Base-by-base conservation (phyloP, 2,113 vertebrate species). In the human region DNA sequence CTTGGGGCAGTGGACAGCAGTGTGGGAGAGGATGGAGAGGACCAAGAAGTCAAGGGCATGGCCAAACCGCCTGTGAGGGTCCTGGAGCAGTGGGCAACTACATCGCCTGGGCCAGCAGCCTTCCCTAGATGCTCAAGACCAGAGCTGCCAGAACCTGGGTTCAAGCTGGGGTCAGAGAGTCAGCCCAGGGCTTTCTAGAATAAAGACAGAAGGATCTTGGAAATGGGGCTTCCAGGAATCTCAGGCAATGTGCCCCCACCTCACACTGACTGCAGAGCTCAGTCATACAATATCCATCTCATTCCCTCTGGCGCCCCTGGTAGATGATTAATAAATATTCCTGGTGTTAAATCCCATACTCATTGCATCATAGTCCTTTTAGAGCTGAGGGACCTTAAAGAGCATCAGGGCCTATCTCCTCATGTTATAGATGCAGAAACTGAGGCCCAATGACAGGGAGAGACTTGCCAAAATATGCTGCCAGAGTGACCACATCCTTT, bases 391-490 rank as follows among this genome's bases (percentile, higher is more conserved):
- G 38, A 52, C 20, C 45, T 52, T 50, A 55, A 30, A 76, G 72
- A 32, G 7, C 64, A 50, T 17, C 81, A 23, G 8, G n/a, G 68
- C 4, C 80, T 52, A 35, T 38, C 5, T 64, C 68, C 40, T 81
- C 7, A 0, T 11, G 22, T 52, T 22, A 40, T 3, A 50, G 32
- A 89, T 7, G 73, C 38, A 83, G 78, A 93, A 68, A 50, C 48
- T 16, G 40, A 78, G 68, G 30, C 59, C 55, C 23, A 6, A 0
- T 0, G 0, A 17, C 18, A 30, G 68, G 66, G 48, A 48, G 32
- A 66, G 10, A n/a, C 25, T 3, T 27, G 61, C 23, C 32, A 9
- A 38, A 43, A 30, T 12, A 22, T 25, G 23, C 38, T 18, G 59
- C 64, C 89, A n/a, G 61, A 38, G 83, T 3, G 27, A 22, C 73